Base-by-base conservation (phyloP, 2,113 vertebrate genomes). In the Connochaetes taurinus region DNA sequence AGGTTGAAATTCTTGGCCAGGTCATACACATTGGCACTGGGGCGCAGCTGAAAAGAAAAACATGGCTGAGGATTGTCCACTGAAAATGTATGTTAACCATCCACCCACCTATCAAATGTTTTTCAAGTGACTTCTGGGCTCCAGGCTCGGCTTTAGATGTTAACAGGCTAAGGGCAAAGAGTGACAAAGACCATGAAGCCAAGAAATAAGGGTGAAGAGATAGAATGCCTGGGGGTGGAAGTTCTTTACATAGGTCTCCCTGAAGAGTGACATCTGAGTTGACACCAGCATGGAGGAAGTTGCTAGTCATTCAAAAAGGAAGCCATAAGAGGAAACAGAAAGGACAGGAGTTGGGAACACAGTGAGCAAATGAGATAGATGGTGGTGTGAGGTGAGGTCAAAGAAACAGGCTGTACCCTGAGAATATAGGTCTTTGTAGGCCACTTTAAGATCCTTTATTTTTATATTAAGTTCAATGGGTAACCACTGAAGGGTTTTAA, bases 1-100 rank as follows among this genome's bases (percentile, higher is more conserved):
- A 99, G 98, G 98, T 99, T 99, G 98, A 99, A 99, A 98, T 99
- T 99, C 98, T 99, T 99, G 67, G 99, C 99, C 81, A 99, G 99
- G 33, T 99, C 99, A 85, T 99, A 99, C 0, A 99, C 99, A 0
- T 99, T 99, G 95, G 99, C 99, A 97, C 99, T 99, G 87, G 99
- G 99, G 55, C 99, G 99, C 91, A 99, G 98, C 99, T 99, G 97
- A 90, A 95, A 98, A 76, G 57, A 94, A 81, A 99, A 97, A 84
- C 31, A 62, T 3, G 58, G 47, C 5, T 95, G 50, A 92, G 50
- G 19, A 93, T 25, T 95, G 71, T 93, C 71, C 43, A 62, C 1
- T 50, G 29, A 58, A 87, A 96, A 97, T 15, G 12, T 23, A 64
- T 31, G 40, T 58, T 43, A 36, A 45, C 31, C 25, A 50, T 36